phyloP scores from a whole-genome alignment of 2,888 invertebrate genomes.

The Bedellia somnulentella region DNA sequence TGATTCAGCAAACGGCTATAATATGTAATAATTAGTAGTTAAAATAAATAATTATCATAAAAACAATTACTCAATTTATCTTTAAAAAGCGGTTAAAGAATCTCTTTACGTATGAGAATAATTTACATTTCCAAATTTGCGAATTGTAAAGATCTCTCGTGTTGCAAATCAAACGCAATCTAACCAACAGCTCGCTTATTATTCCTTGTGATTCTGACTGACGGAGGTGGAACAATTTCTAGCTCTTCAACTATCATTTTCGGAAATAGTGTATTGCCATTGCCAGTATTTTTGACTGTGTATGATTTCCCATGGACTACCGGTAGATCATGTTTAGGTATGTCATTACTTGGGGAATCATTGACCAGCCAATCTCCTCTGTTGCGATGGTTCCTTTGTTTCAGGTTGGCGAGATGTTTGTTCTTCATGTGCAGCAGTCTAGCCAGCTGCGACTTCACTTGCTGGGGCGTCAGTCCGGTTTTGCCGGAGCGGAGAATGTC shows the following conservation, averaged over 20 bases:
- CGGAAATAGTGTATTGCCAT: slow-evolving; percentile 59
- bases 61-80: too few relatives aligned
- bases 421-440: slow-evolving; percentile 40
- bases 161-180: not conserved
- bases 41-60: too few relatives aligned
- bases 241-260: slow-evolving; percentile 61
- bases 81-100: too few relatives aligned
- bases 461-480: slow-evolving; percentile 39
- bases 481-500: slow-evolving; percentile 39
- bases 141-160: too few relatives aligned
- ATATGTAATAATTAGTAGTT: too few relatives aligned
- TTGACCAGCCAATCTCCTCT: slow-evolving; percentile 10
- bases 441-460: slow-evolving; percentile 35
- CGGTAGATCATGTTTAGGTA: slow-evolving; percentile 23
- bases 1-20: too few relatives aligned
- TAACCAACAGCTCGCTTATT: slow-evolving; percentile 8
- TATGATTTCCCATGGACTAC: slow-evolving; percentile 57
- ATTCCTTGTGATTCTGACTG: slow-evolving; percentile 18
- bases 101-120: too few relatives aligned
- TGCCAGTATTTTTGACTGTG: slow-evolving; percentile 50
- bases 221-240: slow-evolving; percentile 34
- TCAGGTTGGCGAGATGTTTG: slow-evolving; percentile 37
- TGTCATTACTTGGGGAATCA: slow-evolving; percentile 41
- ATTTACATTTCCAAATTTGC: too few relatives aligned
- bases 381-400: slow-evolving; percentile 19